Evolutionary conservation across 1,140 invertebrate species (phyloP).

Genomic region (Nasonia giraulti): DNA sequence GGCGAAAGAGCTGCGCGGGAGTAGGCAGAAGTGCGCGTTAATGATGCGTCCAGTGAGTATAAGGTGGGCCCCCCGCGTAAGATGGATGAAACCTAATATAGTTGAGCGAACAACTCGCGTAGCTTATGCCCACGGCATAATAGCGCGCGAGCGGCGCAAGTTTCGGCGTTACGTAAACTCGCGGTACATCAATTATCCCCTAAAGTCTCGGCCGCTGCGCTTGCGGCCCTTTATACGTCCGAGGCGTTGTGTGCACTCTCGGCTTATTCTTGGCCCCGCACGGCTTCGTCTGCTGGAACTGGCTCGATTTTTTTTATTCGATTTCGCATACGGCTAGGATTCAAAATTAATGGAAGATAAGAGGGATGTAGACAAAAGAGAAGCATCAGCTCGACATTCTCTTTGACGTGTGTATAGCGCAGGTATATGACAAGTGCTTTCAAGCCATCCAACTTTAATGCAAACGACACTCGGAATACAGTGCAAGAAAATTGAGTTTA

Average conservation of each 20-base stretch:
- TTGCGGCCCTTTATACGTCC: background rate
- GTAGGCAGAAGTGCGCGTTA: background rate
- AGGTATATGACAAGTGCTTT: background rate
- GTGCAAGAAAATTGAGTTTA: background rate
- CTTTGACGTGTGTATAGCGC: background rate
- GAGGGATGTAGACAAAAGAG: background rate
- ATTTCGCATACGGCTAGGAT: too few relatives aligned
- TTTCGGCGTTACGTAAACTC: slow-evolving; percentile 44
- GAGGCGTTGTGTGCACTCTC: background rate
- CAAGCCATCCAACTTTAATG: slow-evolving; percentile 1
- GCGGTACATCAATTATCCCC: slow-evolving; percentile 51
- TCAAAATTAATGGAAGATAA: too few relatives aligned
- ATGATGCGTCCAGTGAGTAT: slow-evolving; percentile 16
- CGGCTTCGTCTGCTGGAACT: background rate
- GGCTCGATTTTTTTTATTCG: too few relatives aligned
- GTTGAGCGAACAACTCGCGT: slow-evolving; percentile 15
- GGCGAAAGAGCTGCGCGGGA: too few relatives aligned
- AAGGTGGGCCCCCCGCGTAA: slow-evolving; percentile 3
- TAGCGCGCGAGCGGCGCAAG: slow-evolving; percentile 38
- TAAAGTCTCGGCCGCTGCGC: background rate
- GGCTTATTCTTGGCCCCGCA: background rate
- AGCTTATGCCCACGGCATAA: background rate
- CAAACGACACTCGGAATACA: background rate
- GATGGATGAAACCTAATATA: slow-evolving; percentile 56
- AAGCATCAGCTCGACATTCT: background rate